Evolutionary conservation across 2,888 invertebrate species (phyloP), one percentile per base, ranked within the genome.

Genomic region (Folsomia candida): DNA sequence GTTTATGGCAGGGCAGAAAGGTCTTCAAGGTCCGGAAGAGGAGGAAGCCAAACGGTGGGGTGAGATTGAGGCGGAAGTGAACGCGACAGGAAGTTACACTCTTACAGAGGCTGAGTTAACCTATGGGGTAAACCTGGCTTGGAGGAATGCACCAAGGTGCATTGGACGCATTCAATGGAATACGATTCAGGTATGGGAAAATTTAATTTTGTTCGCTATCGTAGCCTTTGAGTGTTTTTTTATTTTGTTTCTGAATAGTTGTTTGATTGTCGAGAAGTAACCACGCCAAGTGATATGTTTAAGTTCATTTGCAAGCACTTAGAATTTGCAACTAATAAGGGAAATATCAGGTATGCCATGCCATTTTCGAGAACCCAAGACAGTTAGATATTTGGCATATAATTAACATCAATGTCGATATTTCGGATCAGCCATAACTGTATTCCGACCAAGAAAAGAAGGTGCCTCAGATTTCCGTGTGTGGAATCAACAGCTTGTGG

Each of bases 141-240:
- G 96, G 96, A 88, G 97, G 78, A 97, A 97, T 83, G 91, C 96
- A 0, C 90, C 92, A 1, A 86, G 96, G 58, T 96, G 96, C 83
- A 95, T 96, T 79, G 96, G 96, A 0, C 87, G 96, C 79, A 96
- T 96, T 83, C 96, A 96, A 82, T 97, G 96, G 97, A 93, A 94
- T 0, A 96, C 95, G 83, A 83, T 97, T 77, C 94, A 95, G 89
- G 95, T 94, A 83, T 25, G 27, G n/a, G 9, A 61, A 22, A 11
- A 18, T 22, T 25, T n/a, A 22, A 22, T n/a, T 27, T 11, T 6
- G 6, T 20, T 25, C 26, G 64, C 64, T 37, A 61, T 25, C 24
- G 9, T 9, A 11, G 9, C 61, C 27, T 2, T 4, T 61, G 61
- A 9, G 20, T 27, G 61, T 27, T 1, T 20, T 27, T n/a, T 61